A percentile compares a stretch with the other conserved stretches of the same genome.
Conservation (phyloP, 2,113 vertebrate genomes). For the Todiramphus chloris region DNA sequence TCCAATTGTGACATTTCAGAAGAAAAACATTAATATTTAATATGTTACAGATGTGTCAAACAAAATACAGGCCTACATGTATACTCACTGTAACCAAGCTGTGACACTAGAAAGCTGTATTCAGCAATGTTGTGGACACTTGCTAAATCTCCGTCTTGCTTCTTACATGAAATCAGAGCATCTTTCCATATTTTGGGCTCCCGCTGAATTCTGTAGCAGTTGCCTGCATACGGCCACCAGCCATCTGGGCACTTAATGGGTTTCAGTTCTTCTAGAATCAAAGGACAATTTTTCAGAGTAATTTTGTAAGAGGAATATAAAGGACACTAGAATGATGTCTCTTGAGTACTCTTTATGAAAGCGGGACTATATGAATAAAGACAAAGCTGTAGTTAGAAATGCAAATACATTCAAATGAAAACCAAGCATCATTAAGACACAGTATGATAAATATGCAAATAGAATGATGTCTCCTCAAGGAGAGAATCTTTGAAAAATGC, state of each 20-base stretch:
- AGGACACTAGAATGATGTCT: not conserved
- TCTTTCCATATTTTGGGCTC: constrained; percentile 80
- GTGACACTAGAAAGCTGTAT: constrained; percentile 87
- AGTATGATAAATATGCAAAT: not conserved
- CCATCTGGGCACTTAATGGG: constrained; percentile 76
- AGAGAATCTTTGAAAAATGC: not conserved
- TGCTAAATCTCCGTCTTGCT: constrained; percentile 84
- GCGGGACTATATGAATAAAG: not conserved
- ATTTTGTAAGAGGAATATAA: not conserved
- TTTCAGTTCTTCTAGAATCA: constrained; percentile 30
- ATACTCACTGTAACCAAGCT: constrained; percentile 87
- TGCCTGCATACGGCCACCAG: constrained; percentile 85
- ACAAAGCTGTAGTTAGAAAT: not conserved
- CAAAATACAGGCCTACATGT: not conserved
- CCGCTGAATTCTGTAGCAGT: constrained; percentile 86
- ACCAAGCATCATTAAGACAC: not conserved
- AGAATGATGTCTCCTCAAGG: not conserved
- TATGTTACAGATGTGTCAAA: not conserved
- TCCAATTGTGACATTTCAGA: not conserved
- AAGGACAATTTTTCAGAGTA: not conserved
- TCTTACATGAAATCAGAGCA: constrained; percentile 80
- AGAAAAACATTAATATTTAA: not conserved
- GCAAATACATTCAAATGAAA: not conserved
- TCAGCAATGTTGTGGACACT: constrained; percentile 89
- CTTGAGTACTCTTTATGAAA: not conserved